phyloP scores from a whole-genome alignment of 1,140 invertebrate genomes.

The Aphelinus atriplicis region DNA sequence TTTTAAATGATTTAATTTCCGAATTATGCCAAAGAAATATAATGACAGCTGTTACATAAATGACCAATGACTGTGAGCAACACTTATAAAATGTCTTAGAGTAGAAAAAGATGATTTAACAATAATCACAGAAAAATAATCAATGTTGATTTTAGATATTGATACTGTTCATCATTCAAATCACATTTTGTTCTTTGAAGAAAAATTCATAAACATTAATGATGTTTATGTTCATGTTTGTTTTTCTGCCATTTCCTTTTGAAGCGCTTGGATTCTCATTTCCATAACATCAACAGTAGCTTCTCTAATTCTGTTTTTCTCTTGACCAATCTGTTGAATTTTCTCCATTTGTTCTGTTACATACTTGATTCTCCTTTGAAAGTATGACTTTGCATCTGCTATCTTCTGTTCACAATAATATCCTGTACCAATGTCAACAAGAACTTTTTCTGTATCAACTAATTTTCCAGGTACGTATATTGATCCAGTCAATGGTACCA shows the following conservation, averaged over 20 bases:
- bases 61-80: no score
- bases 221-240: no score
- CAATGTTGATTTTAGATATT: no score
- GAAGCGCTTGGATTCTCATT: slow-evolving; percentile 69
- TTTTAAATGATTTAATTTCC: no score
- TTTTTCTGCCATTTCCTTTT: slow-evolving; percentile 46
- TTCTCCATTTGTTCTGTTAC: slow-evolving; percentile 95
- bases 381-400: slow-evolving; percentile 87
- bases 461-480: slow-evolving; percentile 94
- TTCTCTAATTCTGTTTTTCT: slow-evolving; percentile 88
- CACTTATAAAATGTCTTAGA: no score
- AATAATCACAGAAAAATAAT: no score
- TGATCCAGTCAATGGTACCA: slow-evolving; percentile 92
- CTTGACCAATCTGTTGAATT: slow-evolving; percentile 83
- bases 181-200: no score
- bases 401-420: slow-evolving; percentile 93
- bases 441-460: slow-evolving; percentile 81
- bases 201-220: no score
- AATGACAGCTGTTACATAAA: no score
- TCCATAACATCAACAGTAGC: slow-evolving; percentile 78
- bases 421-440: slow-evolving; percentile 94
- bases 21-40: no score
- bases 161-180: no score
- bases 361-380: slow-evolving; percentile 89
- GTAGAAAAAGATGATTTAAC: no score